Conservation (phyloP, 2,797 vertebrate genomes). For the Loriculus beryllinus region DNA sequence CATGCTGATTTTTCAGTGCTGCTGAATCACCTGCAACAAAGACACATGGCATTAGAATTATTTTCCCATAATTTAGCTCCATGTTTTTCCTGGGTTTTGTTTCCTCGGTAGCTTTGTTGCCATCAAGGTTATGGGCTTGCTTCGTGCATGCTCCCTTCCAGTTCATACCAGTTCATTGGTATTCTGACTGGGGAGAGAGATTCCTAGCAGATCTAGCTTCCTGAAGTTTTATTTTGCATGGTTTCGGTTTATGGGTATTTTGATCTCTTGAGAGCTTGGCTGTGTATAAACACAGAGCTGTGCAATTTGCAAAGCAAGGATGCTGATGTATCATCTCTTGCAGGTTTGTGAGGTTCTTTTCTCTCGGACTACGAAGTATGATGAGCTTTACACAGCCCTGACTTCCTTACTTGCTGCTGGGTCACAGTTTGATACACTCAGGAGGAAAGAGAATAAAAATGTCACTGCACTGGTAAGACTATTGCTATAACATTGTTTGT, state of each 20-base stretch:
- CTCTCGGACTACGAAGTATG: constrained; percentile 86
- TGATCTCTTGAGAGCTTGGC: background rate
- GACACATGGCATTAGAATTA: fast-evolving
- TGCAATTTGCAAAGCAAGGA: background rate
- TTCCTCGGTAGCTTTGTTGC: background rate
- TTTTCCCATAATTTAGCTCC: background rate
- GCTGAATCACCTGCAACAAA: background rate
- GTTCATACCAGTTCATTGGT: background rate
- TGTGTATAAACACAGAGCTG: background rate
- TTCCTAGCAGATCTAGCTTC: fast-evolving
- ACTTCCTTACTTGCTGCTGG: constrained; percentile 90
- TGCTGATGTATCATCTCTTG: background rate
- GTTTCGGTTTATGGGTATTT: background rate
- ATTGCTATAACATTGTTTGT: background rate
- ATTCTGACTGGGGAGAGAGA: background rate
- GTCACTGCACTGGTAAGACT: constrained; percentile 88
- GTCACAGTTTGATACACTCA: constrained; percentile 90
- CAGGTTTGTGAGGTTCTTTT: constrained; percentile 94
- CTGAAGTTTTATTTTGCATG: background rate
- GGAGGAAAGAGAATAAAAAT: constrained; percentile 90
- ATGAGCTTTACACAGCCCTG: constrained; percentile 87
- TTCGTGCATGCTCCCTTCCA: background rate
- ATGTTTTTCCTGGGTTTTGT: background rate
- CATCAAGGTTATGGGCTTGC: background rate
- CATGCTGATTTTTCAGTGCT: background rate